phyloP scores from a whole-genome alignment of 2,797 vertebrate species.

The Urocyon cinereoargenteus region DNA sequence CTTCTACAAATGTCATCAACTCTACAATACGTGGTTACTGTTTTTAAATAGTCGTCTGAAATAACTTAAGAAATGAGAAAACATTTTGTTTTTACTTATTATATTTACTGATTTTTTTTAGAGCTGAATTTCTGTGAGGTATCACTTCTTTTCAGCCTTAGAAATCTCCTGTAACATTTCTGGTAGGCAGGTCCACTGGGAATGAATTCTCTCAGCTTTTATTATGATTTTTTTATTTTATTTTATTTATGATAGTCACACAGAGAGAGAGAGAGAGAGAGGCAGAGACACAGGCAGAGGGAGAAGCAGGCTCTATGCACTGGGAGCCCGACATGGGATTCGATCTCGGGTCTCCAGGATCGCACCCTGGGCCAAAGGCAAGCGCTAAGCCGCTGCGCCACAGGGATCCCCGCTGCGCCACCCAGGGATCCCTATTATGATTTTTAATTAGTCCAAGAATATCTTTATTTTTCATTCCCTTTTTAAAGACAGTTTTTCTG shows the following conservation, averaged over 20 bases:
- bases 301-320: no score
- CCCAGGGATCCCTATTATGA: no score
- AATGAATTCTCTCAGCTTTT: background rate
- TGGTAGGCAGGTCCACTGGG: background rate
- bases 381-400: no score
- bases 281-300: no score
- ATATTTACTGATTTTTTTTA: background rate
- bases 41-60: conserved; percentile 46
- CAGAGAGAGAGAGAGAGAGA: no score
- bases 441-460: background rate
- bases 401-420: no score
- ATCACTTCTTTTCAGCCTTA: background rate
- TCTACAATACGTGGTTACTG: background rate
- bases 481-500: background rate
- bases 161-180: conserved; percentile 45
- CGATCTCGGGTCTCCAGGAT: no score
- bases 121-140: background rate
- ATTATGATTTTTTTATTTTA: background rate
- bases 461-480: background rate
- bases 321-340: no score
- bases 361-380: no score
- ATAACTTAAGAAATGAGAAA: conserved; percentile 6
- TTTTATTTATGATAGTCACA: no score
- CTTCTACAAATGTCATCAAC: background rate
- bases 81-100: background rate